Conservation (phyloP, 30 jellyfish, hydroid and myxozoan genomes). For the Hydractinia echinata region DNA sequence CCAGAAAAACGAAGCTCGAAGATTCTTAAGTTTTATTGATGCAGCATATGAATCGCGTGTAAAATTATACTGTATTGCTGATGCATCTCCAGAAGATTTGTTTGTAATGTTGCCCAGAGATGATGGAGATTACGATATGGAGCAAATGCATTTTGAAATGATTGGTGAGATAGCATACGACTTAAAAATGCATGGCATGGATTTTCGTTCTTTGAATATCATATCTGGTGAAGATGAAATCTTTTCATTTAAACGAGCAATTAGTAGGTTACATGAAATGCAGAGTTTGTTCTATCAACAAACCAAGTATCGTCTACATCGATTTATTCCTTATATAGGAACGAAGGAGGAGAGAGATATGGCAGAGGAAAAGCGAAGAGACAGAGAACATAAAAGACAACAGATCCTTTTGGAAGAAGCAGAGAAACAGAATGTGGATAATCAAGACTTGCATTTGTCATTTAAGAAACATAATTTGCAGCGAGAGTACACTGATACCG, state of each 20-base stretch:
- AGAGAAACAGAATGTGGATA: neutral
- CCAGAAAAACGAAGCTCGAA: slow-evolving; percentile 67
- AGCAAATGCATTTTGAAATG: slow-evolving; percentile 83
- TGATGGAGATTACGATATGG: slow-evolving; percentile 39
- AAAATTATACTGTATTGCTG: slow-evolving; percentile 61
- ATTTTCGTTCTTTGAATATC: slow-evolving; percentile 48
- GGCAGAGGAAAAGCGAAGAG: slow-evolving; percentile 58
- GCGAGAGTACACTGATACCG: slow-evolving; percentile 42
- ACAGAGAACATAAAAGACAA: slow-evolving; percentile 46
- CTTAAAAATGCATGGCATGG: slow-evolving; percentile 47
- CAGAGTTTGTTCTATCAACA: slow-evolving; percentile 56
- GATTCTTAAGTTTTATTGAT: slow-evolving; percentile 75
- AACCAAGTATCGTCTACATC: slow-evolving; percentile 47
- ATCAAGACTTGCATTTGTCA: neutral
- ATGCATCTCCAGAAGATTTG: slow-evolving; percentile 57
- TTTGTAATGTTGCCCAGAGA: slow-evolving; percentile 59
- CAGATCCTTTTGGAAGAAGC: slow-evolving; percentile 33
- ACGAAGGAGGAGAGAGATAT: slow-evolving; percentile 37
- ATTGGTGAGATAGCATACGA: slow-evolving; percentile 87
- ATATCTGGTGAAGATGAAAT: slow-evolving; percentile 85
- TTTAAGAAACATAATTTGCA: neutral
- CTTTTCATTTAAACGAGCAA: slow-evolving; percentile 68
- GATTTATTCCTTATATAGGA: slow-evolving; percentile 59
- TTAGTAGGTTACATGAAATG: slow-evolving; percentile 67
- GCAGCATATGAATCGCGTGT: slow-evolving; percentile 79